Evolutionary conservation across 2,113 vertebrate genomes (phyloP).

Genomic region (Helogale parvula): DNA sequence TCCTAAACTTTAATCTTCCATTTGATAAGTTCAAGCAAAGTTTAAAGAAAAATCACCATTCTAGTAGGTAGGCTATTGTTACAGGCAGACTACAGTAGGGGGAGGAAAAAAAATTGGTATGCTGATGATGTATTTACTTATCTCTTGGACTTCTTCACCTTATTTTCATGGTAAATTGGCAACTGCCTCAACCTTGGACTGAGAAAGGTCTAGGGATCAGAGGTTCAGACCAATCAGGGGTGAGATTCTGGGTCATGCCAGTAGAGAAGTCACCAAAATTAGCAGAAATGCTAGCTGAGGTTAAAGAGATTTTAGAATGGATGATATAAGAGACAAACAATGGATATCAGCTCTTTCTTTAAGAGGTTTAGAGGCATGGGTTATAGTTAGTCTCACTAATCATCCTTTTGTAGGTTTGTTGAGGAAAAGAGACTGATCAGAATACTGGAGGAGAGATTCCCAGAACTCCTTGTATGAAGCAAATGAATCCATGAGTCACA

Average conservation of each 20-base stretch:
- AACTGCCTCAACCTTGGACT: neutral
- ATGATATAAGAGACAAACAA: neutral
- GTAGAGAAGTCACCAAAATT: neutral
- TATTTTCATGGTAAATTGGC: neutral
- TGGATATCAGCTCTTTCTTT: neutral
- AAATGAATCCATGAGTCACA: neutral
- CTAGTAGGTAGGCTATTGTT: neutral
- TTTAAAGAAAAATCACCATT: neutral
- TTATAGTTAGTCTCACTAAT: neutral
- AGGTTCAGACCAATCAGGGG: neutral
- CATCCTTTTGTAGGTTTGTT: neutral
- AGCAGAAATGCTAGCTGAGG: neutral
- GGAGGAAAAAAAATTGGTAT: neutral
- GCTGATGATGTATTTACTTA: neutral
- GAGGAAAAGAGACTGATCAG: neutral
- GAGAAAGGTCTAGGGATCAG: neutral
- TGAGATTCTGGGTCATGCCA: neutral
- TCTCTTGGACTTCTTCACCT: neutral
- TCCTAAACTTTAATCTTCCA: neutral
- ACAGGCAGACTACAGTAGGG: neutral
- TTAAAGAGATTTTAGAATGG: neutral
- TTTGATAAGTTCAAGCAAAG: neutral
- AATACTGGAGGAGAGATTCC: neutral
- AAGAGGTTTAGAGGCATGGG: neutral
- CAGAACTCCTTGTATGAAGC: neutral